Conservation (phyloP, 2,888 invertebrate species). For the Drosophila subquinaria region DNA sequence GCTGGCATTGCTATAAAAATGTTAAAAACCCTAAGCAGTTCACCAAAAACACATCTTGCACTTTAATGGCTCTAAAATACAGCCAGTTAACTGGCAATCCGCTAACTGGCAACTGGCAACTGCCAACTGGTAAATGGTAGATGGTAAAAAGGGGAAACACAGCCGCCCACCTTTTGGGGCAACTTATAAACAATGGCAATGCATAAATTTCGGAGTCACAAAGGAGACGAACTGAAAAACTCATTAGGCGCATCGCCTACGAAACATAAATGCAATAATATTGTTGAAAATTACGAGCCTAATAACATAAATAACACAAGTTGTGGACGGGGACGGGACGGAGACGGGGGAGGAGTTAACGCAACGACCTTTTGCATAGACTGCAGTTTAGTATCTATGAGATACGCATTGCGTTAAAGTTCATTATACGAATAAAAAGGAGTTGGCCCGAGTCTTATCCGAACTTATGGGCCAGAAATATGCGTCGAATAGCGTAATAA, state of each 20-base stretch:
- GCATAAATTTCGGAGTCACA: slow-evolving; percentile 66
- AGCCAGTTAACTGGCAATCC: slow-evolving; percentile 34
- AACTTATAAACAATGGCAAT: slow-evolving; percentile 68
- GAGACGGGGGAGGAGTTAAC: background rate
- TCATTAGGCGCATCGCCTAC: slow-evolving; percentile 79
- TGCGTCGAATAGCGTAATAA: slow-evolving; percentile 63
- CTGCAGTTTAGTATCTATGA: slow-evolving; percentile 60
- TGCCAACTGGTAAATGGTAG: slow-evolving; percentile 10
- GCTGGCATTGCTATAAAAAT: slow-evolving; percentile 49
- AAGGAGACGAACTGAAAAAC: slow-evolving; percentile 62
- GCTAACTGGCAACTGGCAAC: slow-evolving; percentile 14
- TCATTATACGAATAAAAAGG: slow-evolving; percentile 58
- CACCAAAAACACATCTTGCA: slow-evolving; percentile 45
- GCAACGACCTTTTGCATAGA: slow-evolving; percentile 51
- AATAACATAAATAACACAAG: slow-evolving; percentile 70
- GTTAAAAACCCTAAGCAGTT: slow-evolving; percentile 51
- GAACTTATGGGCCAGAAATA: slow-evolving; percentile 71
- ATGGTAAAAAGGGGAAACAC: slow-evolving; percentile 14
- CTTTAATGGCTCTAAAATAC: slow-evolving; percentile 46
- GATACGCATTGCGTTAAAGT: slow-evolving; percentile 73
- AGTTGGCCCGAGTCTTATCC: slow-evolving; percentile 57
- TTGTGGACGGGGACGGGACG: background rate
- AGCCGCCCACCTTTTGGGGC: slow-evolving; percentile 46
- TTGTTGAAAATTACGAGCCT: slow-evolving; percentile 72
- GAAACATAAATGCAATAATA: slow-evolving; percentile 74